These are phyloP conservation scores for Aporrectodea caliginosa DNA, from an alignment of 1,140 invertebrate genomes.

Conservation along the genomic window DNA sequence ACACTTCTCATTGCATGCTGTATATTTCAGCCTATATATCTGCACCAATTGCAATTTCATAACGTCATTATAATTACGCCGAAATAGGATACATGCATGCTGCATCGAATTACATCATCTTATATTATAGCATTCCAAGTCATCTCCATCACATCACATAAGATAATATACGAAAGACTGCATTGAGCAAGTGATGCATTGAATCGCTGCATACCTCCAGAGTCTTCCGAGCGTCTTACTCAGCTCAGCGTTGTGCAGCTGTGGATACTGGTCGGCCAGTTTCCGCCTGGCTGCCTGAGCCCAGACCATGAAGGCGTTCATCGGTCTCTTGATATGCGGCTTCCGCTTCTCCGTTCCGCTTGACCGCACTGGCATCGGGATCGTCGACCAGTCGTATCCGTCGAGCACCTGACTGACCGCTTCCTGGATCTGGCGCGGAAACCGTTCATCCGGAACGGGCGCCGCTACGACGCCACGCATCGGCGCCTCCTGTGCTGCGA, in stretches of 20 bases:
- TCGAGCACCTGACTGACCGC: conserved; percentile 57
- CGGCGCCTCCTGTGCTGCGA: neutral
- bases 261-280: conserved; percentile 95
- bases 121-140: too few species aligned
- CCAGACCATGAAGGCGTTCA: conserved; percentile 58
- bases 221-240: conserved; percentile 90
- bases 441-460: neutral
- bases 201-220: conserved; percentile 55
- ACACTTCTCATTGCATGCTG: too few species aligned
- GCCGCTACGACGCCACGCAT: neutral
- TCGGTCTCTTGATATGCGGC: conserved; percentile 55
- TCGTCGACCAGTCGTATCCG: conserved; percentile 80
- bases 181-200: too few species aligned
- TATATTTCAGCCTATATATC: too few species aligned
- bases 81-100: too few species aligned
- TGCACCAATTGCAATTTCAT: too few species aligned
- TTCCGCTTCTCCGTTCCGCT: conserved; percentile 47
- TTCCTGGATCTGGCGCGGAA: neutral
- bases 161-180: too few species aligned
- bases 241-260: conserved; percentile 99
- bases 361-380: conserved; percentile 64
- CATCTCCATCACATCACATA: too few species aligned
- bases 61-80: too few species aligned
- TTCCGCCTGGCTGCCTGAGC: conserved; percentile 84
- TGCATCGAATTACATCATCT: too few species aligned